These are phyloP conservation scores for Plectropomus leopardus DNA, from an alignment of 2,113 vertebrate species.

Conservation along the genomic window DNA sequence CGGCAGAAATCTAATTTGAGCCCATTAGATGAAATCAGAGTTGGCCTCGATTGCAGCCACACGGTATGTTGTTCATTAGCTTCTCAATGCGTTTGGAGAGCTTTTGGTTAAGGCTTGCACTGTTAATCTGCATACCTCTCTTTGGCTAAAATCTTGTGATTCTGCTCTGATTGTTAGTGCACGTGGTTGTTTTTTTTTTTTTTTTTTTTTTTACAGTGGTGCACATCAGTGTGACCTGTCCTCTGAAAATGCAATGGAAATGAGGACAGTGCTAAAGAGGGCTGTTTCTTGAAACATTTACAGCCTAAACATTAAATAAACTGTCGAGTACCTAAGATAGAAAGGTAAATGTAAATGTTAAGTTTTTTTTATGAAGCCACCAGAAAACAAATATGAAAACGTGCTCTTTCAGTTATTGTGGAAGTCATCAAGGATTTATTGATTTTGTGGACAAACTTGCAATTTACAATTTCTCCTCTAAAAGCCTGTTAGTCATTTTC, in stretches of 20 bases:
- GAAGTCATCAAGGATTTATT: not conserved
- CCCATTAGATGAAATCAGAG: not conserved
- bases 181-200: not conserved
- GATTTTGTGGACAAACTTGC: not conserved
- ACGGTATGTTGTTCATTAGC: not conserved
- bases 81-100: not conserved
- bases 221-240: constrained; percentile 12
- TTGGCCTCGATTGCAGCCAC: not conserved
- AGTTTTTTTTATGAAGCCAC: not conserved
- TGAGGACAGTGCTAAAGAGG: not conserved
- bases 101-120: not conserved
- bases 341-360: not conserved
- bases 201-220: not conserved
- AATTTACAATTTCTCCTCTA: not conserved
- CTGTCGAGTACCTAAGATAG: not conserved
- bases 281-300: not conserved
- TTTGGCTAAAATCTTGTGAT: not conserved
- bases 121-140: not conserved
- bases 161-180: not conserved
- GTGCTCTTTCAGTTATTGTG: not conserved
- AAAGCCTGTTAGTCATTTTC: not conserved
- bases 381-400: not conserved
- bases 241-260: not conserved
- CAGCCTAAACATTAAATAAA: constrained; percentile 1
- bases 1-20: not conserved